These are phyloP conservation scores for Clupea harengus DNA, from an alignment of 2,113 vertebrate species.

Conservation along the genomic window DNA sequence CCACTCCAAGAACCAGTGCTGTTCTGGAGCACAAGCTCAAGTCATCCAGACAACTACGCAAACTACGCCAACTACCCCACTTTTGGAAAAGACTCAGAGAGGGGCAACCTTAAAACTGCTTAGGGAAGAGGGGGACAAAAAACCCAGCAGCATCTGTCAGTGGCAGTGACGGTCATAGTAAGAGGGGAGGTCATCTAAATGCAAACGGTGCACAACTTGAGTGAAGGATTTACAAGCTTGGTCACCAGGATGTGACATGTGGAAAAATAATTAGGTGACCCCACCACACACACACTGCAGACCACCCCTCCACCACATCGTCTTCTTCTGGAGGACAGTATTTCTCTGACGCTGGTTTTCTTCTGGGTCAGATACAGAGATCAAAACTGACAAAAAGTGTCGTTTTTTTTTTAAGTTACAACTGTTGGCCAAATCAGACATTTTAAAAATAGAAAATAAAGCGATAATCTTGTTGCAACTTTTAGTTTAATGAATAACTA, in stretches of 20 bases:
- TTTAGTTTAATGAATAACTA: not conserved
- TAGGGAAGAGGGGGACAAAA: slow-evolving; percentile 18
- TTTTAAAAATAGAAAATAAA: not conserved
- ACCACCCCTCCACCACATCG: not conserved
- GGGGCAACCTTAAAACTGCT: not conserved
- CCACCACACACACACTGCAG: slow-evolving; percentile 30
- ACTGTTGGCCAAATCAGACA: not conserved
- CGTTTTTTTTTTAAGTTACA: not conserved
- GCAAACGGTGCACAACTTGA: not conserved
- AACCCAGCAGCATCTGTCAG: slow-evolving; percentile 1
- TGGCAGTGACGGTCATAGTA: not conserved
- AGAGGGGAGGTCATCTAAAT: not conserved
- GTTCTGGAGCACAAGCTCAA: not conserved
- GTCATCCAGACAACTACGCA: not conserved
- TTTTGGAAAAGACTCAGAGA: not conserved
- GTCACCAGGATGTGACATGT: slow-evolving; percentile 43
- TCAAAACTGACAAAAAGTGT: not conserved
- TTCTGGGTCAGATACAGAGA: not conserved
- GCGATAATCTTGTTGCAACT: not conserved
- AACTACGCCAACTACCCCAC: not conserved
- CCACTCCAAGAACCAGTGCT: not conserved
- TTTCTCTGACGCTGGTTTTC: not conserved
- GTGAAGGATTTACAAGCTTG: slow-evolving; percentile 30
- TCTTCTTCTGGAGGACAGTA: not conserved
- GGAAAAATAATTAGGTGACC: slow-evolving; percentile 55